Conservation (phyloP, 2,797 vertebrate genomes). For the Amazona finschi region DNA sequence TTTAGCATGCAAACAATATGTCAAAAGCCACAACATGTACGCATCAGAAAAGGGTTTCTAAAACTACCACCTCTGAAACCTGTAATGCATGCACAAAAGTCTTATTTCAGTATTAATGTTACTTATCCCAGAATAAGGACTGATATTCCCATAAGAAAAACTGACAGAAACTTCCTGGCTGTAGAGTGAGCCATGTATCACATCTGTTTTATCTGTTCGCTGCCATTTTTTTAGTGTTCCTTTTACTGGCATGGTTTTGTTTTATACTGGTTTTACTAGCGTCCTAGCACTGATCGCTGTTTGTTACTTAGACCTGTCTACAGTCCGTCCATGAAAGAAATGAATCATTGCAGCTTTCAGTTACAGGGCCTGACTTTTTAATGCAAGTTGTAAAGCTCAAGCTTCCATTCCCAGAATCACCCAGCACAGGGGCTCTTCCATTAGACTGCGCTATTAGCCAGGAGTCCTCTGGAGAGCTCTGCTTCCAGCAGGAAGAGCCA, state of each 20-base stretch:
- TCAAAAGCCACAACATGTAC: background rate
- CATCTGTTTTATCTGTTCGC: background rate
- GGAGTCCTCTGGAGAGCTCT: constrained; percentile 11
- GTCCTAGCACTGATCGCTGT: background rate
- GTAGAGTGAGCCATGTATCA: background rate
- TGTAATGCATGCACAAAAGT: background rate
- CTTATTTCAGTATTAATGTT: background rate
- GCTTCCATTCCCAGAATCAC: background rate
- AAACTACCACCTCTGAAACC: background rate
- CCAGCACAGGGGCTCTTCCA: background rate
- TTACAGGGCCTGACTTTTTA: constrained; percentile 6
- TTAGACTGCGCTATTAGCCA: constrained; percentile 21
- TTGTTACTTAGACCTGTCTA: background rate
- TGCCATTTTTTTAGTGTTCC: constrained; percentile 1
- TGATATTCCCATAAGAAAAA: background rate
- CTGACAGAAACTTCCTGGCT: background rate
- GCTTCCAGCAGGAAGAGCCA: background rate
- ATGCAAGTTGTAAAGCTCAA: background rate
- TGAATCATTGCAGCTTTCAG: constrained; percentile 38
- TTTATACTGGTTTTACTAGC: constrained; percentile 14
- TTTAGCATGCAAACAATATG: background rate
- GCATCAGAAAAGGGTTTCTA: background rate
- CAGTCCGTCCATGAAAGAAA: background rate
- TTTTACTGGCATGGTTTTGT: background rate
- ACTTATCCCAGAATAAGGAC: background rate